Percentiles rank a stretch among this genome's conserved stretches.
phyloP scores from a whole-genome alignment of 2,797 vertebrate genomes.

The Telmatherina bonti region DNA sequence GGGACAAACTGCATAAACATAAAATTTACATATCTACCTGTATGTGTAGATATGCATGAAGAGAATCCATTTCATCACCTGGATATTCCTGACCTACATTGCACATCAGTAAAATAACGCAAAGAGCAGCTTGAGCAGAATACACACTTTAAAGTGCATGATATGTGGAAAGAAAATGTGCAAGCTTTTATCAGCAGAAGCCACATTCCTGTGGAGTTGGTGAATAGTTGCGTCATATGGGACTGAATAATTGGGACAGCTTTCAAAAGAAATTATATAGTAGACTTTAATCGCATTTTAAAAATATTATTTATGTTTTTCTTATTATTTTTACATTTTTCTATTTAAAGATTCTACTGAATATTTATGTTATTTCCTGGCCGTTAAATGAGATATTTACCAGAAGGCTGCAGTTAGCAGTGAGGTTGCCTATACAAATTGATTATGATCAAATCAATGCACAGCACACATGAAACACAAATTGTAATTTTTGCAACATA shows the following conservation, averaged over 20 bases:
- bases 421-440: too few relatives aligned
- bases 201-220: slow-evolving; percentile 10
- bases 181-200: slow-evolving; percentile 3
- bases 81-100: slow-evolving; percentile 11
- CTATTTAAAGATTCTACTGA: background rate
- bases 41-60: background rate
- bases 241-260: slow-evolving; percentile 29
- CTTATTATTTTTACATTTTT: slow-evolving; percentile 13
- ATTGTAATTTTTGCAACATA: too few relatives aligned
- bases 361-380: background rate
- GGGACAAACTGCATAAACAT: background rate
- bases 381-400: too few relatives aligned
- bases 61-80: background rate
- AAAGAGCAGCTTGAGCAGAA: background rate
- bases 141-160: background rate
- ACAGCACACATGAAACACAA: too few relatives aligned
- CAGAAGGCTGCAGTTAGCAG: too few relatives aligned
- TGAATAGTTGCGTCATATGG: slow-evolving; percentile 19
- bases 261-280: slow-evolving; percentile 11
- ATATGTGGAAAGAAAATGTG: slow-evolving; percentile 9
- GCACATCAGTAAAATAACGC: background rate
- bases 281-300: slow-evolving; percentile 36
- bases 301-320: background rate
- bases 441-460: too few relatives aligned
- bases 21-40: background rate